Evolutionary conservation across 2,888 invertebrate genomes (phyloP), one percentile per base, ranked within the genome.

Genomic region (Pristionchus maxplancki): DNA sequence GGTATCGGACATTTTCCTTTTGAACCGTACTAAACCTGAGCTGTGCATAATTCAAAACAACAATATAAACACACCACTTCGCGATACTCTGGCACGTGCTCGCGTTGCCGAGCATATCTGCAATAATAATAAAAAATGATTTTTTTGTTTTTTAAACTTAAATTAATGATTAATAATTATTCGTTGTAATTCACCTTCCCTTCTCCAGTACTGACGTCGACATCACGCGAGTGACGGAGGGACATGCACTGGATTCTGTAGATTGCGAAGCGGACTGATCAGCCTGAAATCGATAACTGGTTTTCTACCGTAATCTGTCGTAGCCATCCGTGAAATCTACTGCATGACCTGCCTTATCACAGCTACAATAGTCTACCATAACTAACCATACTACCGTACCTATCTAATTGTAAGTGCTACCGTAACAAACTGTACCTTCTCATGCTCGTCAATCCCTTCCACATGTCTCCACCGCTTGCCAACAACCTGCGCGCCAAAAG

Each of bases 151-250:
- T n/a, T n/a, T n/a, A n/a, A n/a, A n/a, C n/a, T n/a, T n/a, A n/a
- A n/a, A n/a, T n/a, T n/a, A n/a, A n/a, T n/a, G n/a, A n/a, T n/a
- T n/a, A n/a, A n/a, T n/a, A n/a, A n/a, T n/a, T n/a, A n/a, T n/a
- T n/a, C n/a, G n/a, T n/a, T n/a, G n/a, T n/a, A n/a, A 82, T 53
- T 83, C 82, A 85, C 85, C n/a, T 40, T 85, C 86, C 86, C 71
- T 15, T 67, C 34, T 87, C 86, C 9, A 87, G 86, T 1, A 87
- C 71, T 15, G 86, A 87, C 1, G 71, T 24, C 5, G 86, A 87
- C 34, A 71, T 71, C 6, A 87, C 71, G 4, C 86, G 67, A 34
- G 48, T 71, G 86, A 87, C 48, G 71, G 62, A 13, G n/a, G 15
- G 85, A 24, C 20, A 44, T 31, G 40, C 3, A 85, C 20, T n/a